These are phyloP conservation scores for Eulemur mongoz DNA, from an alignment of 2,797 vertebrate genomes.

Conservation along the genomic window DNA sequence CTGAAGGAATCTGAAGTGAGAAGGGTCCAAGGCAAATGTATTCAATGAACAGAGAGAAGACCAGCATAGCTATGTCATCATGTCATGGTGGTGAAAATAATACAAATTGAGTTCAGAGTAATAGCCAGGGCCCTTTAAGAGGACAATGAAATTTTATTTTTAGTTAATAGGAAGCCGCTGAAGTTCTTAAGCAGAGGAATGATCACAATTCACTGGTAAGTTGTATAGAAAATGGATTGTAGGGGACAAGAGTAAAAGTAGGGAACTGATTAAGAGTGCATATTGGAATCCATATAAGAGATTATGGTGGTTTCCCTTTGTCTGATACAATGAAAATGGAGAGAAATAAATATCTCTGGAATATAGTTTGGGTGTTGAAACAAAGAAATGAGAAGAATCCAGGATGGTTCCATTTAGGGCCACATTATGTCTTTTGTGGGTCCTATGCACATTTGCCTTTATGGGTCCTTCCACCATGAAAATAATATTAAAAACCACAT, in stretches of 20 bases:
- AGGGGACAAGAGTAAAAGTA: background rate
- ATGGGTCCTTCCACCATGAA: background rate
- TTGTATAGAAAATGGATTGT: background rate
- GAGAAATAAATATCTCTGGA: background rate
- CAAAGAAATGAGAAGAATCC: background rate
- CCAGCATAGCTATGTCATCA: background rate
- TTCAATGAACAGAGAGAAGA: background rate
- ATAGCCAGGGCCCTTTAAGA: background rate
- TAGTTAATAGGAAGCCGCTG: background rate
- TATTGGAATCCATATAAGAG: background rate
- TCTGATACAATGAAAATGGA: background rate
- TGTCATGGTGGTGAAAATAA: background rate
- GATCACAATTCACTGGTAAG: background rate
- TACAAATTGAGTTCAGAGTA: background rate
- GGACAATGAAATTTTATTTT: background rate
- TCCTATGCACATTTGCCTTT: background rate
- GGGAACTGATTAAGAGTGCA: background rate
- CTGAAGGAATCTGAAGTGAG: background rate
- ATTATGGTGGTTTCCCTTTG: background rate
- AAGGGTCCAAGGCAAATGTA: background rate
- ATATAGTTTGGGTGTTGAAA: background rate
- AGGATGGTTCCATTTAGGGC: background rate
- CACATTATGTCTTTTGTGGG: background rate
- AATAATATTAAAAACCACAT: background rate
- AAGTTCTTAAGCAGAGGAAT: background rate